Conservation (phyloP, 2,888 invertebrate genomes). For the Catotricha subobsoleta region DNA sequence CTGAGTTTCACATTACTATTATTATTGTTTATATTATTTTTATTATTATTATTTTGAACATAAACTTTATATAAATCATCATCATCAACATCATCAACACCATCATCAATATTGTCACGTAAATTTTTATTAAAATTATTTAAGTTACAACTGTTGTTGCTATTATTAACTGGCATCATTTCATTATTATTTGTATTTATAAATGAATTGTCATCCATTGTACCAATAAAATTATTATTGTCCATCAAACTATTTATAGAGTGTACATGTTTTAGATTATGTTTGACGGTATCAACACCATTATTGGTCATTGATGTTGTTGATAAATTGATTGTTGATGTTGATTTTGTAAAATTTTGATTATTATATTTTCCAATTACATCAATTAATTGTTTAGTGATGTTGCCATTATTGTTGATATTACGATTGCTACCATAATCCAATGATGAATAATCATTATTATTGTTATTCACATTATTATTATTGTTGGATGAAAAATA, state of each 20-base stretch:
- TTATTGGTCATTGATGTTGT: conserved; percentile 1
- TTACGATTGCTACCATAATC: background rate
- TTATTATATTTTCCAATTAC: conserved; percentile 11
- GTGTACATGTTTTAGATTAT: background rate
- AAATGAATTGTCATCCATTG: background rate
- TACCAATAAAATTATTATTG: too few relatives aligned
- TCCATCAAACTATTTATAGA: too few relatives aligned
- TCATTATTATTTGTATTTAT: background rate
- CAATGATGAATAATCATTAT: background rate
- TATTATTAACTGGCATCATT: background rate
- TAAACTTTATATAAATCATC: conserved; percentile 9
- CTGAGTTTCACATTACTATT: background rate
- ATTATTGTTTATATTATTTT: background rate
- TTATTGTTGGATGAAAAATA: background rate
- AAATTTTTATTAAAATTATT: conserved; percentile 3
- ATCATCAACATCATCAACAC: too few relatives aligned
- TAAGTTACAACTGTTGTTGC: background rate
- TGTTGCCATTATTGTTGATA: conserved; percentile 5
- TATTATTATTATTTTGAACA: background rate
- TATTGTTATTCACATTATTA: background rate
- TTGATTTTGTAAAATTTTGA: background rate
- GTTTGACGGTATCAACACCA: background rate
- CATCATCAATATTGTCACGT: conserved; percentile 3
- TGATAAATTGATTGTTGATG: conserved; percentile 3
- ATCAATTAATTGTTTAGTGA: conserved; percentile 10